A percentile compares a stretch with the other conserved stretches of the same genome.
phyloP scores from a whole-genome alignment of 2,797 vertebrate species.

The Megaceryle alcyon region DNA sequence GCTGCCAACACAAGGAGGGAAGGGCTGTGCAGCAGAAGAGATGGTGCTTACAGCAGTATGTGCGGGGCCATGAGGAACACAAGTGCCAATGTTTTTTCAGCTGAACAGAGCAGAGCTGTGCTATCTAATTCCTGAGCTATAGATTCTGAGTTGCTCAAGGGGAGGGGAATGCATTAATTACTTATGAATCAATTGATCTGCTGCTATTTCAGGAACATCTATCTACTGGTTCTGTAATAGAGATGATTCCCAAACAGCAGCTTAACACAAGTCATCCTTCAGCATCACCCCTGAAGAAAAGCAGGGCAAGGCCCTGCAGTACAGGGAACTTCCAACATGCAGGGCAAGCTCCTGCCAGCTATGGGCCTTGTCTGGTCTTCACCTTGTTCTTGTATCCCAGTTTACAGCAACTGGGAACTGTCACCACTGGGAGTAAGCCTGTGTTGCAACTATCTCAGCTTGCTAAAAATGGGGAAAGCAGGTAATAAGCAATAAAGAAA shows the following conservation, averaged over 20 bases:
- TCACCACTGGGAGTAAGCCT: neutral
- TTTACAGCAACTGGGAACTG: neutral
- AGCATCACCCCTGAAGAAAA: neutral
- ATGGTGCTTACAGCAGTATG: neutral
- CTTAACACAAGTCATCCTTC: neutral
- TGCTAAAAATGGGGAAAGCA: neutral
- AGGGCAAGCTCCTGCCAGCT: neutral
- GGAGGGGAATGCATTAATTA: slow-evolving; percentile 47
- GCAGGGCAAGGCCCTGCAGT: neutral
- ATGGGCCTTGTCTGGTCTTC: neutral
- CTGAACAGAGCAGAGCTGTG: neutral
- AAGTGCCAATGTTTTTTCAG: neutral
- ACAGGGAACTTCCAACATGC: neutral
- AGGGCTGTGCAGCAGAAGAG: neutral
- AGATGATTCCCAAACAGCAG: slow-evolving; percentile 23
- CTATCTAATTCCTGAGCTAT: neutral
- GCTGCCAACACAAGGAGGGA: neutral
- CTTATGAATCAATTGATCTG: slow-evolving; percentile 63
- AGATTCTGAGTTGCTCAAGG: neutral
- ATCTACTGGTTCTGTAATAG: slow-evolving; percentile 3
- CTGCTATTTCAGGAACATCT: slow-evolving; percentile 42
- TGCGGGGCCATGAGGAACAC: neutral
- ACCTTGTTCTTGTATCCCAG: neutral
- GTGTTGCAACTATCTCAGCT: neutral
- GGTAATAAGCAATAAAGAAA: neutral